Conservation (phyloP, 2,113 vertebrate genomes). For the Calonectris borealis region DNA sequence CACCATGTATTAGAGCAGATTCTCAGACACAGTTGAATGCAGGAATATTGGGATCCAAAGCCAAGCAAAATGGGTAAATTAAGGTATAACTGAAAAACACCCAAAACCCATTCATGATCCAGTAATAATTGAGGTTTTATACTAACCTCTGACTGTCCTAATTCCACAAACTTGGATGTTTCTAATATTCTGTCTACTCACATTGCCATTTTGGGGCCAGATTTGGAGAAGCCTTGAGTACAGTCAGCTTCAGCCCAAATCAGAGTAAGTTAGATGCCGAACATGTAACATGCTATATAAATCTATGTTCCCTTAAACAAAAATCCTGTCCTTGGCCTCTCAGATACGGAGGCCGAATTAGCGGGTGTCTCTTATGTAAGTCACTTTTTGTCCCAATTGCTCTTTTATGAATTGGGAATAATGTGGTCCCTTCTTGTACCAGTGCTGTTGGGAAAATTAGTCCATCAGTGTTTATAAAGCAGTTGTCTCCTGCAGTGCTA, state of each 20-base stretch:
- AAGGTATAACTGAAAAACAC: not conserved
- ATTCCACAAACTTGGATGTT: not conserved
- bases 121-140: not conserved
- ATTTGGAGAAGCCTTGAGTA: not conserved
- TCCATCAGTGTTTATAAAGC: slow-evolving; percentile 18
- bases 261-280: not conserved
- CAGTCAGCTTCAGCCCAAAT: not conserved
- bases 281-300: not conserved
- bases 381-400: not conserved
- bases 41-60: not conserved
- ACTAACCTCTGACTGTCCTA: not conserved
- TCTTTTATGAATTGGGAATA: not conserved
- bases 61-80: not conserved
- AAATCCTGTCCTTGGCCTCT: not conserved
- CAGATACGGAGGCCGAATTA: not conserved
- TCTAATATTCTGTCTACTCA: not conserved
- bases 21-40: not conserved
- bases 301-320: not conserved
- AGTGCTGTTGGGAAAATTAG: slow-evolving; percentile 34
- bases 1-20: not conserved
- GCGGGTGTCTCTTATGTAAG: not conserved
- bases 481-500: slow-evolving; percentile 20
- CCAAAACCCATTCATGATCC: not conserved
- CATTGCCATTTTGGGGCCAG: not conserved
- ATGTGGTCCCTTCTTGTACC: not conserved